A percentile compares a stretch with the other conserved stretches of the same genome.
Evolutionary conservation across 2,113 vertebrate genomes (phyloP).

Genomic region (Osmerus eperlanus): DNA sequence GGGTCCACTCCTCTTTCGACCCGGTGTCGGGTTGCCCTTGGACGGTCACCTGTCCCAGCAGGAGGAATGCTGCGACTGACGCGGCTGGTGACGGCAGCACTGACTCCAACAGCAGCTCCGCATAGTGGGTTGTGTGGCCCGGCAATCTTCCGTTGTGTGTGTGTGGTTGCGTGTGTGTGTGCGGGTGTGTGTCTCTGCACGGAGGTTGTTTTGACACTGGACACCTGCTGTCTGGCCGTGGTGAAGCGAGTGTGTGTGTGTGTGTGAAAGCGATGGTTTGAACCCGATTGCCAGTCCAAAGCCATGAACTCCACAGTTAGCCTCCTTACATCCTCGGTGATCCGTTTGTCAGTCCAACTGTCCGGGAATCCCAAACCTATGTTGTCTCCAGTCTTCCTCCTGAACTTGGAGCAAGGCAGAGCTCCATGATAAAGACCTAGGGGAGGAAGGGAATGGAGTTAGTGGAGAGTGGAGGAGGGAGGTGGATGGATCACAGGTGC

Average conservation of each 20-base stretch:
- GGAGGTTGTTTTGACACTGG: slow-evolving; percentile 72
- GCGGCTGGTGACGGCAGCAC: slow-evolving; percentile 61
- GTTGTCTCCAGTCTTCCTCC: slow-evolving; percentile 20
- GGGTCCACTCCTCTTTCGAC: slow-evolving; percentile 60
- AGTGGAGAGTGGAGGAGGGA: slow-evolving; percentile 12
- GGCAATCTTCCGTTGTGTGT: slow-evolving; percentile 13
- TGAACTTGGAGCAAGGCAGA: slow-evolving; percentile 26
- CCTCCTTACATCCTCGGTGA: slow-evolving; percentile 25
- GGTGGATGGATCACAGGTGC: neutral
- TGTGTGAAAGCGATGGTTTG: neutral
- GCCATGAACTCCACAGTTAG: slow-evolving; percentile 25
- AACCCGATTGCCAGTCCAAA: slow-evolving; percentile 29
- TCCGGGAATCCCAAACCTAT: neutral
- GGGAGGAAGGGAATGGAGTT: slow-evolving; percentile 11
- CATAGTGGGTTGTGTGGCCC: slow-evolving; percentile 56
- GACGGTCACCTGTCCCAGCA: slow-evolving; percentile 61
- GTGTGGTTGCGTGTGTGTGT: slow-evolving; percentile 35
- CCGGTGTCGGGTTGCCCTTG: slow-evolving; percentile 68
- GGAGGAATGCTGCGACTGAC: slow-evolving; percentile 71
- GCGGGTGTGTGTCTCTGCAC: slow-evolving; percentile 45
- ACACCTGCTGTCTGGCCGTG: slow-evolving; percentile 58
- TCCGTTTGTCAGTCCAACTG: slow-evolving; percentile 14
- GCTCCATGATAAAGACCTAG: slow-evolving; percentile 38
- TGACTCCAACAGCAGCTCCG: slow-evolving; percentile 58
- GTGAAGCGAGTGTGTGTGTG: slow-evolving; percentile 38